These are phyloP conservation scores for Campoplex nolae DNA, from an alignment of 2,888 invertebrate genomes.

Conservation along the genomic window DNA sequence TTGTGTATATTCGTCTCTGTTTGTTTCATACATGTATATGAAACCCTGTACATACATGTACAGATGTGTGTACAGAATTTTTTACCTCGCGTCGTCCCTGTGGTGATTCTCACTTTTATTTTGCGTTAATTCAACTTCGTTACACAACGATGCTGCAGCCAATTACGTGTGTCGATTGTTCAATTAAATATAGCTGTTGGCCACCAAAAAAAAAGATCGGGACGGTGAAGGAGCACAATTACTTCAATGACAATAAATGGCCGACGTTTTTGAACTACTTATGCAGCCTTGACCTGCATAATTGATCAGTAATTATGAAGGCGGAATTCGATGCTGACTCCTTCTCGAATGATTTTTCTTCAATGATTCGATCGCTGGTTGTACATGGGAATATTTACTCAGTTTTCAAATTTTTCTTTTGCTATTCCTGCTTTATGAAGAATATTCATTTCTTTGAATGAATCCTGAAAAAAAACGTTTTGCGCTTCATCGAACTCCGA, in stretches of 20 bases:
- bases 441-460: not conserved
- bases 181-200: slow-evolving; percentile 61
- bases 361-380: not conserved
- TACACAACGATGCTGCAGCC: slow-evolving; percentile 61
- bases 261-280: slow-evolving; percentile 30
- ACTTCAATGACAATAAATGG: slow-evolving; percentile 33
- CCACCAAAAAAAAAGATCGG: slow-evolving; percentile 30
- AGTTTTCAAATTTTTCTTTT: too few relatives aligned
- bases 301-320: slow-evolving; percentile 15
- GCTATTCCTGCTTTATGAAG: too few relatives aligned
- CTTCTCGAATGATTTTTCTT: not conserved
- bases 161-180: slow-evolving; percentile 65
- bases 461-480: not conserved
- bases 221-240: not conserved
- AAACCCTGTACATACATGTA: slow-evolving; percentile 2
- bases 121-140: slow-evolving; percentile 65
- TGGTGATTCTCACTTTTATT: slow-evolving; percentile 51
- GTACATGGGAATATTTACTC: not conserved
- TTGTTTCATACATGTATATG: slow-evolving; percentile 36
- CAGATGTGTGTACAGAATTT: slow-evolving; percentile 3
- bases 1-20: slow-evolving; percentile 48
- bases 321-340: not conserved
- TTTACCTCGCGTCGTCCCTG: slow-evolving; percentile 32
- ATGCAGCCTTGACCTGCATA: not conserved
- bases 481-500: not conserved